Conservation (phyloP, 2,888 invertebrate genomes). For the Ornithoptera alexandrae region DNA sequence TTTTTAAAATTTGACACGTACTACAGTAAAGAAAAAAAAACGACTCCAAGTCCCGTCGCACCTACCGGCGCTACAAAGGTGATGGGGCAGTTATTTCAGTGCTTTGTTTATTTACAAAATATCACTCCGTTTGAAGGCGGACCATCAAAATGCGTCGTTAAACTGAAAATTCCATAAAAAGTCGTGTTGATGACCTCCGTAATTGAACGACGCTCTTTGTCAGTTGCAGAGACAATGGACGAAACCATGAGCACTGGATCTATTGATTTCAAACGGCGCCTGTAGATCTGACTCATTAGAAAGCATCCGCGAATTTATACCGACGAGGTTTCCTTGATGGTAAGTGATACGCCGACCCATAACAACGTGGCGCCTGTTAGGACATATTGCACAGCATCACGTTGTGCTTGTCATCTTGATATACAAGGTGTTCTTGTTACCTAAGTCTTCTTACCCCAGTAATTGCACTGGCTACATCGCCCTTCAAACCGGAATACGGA, state of each 20-base stretch:
- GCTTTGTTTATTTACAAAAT: slow-evolving; percentile 79
- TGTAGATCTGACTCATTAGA: neutral
- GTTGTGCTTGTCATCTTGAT: too few relatives aligned
- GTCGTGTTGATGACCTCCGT: slow-evolving; percentile 78
- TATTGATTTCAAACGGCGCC: slow-evolving; percentile 52
- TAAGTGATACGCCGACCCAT: too few relatives aligned
- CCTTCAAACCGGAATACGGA: too few relatives aligned
- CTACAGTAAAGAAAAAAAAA: slow-evolving; percentile 47
- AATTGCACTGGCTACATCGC: too few relatives aligned
- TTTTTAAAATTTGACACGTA: slow-evolving; percentile 48
- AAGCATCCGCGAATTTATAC: neutral
- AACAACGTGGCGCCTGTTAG: too few relatives aligned
- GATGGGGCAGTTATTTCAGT: slow-evolving; percentile 77
- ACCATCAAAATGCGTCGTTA: slow-evolving; percentile 79
- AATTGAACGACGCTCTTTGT: slow-evolving; percentile 72
- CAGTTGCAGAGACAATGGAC: slow-evolving; percentile 73
- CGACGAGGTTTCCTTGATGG: too few relatives aligned
- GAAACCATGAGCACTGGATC: slow-evolving; percentile 58
- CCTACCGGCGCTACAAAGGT: slow-evolving; percentile 77
- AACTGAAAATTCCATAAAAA: slow-evolving; percentile 79
- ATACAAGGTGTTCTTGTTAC: too few relatives aligned
- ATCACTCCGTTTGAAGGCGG: slow-evolving; percentile 80
- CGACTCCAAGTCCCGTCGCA: slow-evolving; percentile 57
- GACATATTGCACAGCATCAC: too few relatives aligned
- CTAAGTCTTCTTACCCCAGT: too few relatives aligned